These are phyloP conservation scores for Uria aalge DNA, from an alignment of 2,113 vertebrate species.

Conservation along the genomic window DNA sequence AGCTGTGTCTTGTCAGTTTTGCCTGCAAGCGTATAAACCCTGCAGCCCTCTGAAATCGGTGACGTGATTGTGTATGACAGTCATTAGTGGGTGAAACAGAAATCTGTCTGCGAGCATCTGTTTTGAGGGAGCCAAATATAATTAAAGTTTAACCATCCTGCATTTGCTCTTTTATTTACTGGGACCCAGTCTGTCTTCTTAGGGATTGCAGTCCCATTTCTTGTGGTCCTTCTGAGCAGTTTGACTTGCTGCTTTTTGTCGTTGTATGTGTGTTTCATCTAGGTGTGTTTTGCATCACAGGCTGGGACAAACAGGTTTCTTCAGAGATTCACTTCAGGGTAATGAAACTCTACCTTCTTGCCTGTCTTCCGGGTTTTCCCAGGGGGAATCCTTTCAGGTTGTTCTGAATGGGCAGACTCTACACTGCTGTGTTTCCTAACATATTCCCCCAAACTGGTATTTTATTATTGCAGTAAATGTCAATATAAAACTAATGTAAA, in stretches of 20 bases:
- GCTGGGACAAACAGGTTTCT: neutral
- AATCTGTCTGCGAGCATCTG: slow-evolving; percentile 61
- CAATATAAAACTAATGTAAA: neutral
- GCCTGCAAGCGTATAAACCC: neutral
- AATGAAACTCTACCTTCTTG: neutral
- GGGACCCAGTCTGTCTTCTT: neutral
- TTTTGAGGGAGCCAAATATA: slow-evolving; percentile 50
- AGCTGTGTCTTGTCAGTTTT: slow-evolving; percentile 16
- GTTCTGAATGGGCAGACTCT: neutral
- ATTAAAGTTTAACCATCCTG: slow-evolving; percentile 48
- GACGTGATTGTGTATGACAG: slow-evolving; percentile 62
- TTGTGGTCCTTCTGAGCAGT: neutral
- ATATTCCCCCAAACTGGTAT: neutral
- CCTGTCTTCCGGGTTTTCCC: neutral
- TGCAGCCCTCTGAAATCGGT: slow-evolving; percentile 47
- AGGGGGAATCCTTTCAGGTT: neutral
- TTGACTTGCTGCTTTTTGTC: neutral
- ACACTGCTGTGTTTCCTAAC: neutral
- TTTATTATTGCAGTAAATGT: neutral
- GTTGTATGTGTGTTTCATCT: neutral
- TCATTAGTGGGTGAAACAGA: slow-evolving; percentile 59
- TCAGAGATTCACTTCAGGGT: neutral
- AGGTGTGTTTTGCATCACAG: neutral
- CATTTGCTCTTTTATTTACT: slow-evolving; percentile 53
- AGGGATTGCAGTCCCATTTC: neutral